phyloP scores from a whole-genome alignment of 2,797 vertebrate species.

The Chaunax sp. region DNA sequence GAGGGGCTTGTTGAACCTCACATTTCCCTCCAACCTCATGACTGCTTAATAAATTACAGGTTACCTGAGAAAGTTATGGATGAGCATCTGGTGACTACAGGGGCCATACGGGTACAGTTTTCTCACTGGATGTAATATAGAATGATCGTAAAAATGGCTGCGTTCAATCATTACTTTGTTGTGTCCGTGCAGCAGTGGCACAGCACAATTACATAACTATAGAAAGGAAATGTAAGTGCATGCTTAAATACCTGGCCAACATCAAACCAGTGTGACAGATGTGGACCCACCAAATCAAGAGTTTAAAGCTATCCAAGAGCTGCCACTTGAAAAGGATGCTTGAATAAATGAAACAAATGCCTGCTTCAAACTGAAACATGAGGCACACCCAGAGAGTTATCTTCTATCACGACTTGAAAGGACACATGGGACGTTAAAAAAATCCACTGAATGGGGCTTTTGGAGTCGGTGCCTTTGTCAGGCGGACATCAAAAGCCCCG shows the following conservation, averaged over 20 bases:
- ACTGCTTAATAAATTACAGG: slow-evolving; percentile 51
- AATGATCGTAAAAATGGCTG: slow-evolving; percentile 30
- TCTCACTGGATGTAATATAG: slow-evolving; percentile 36
- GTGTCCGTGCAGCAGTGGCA: slow-evolving; percentile 13
- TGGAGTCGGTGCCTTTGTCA: slow-evolving; percentile 77
- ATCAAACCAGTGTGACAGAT: slow-evolving; percentile 39
- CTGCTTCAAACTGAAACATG: slow-evolving; percentile 64
- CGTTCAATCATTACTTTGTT: slow-evolving; percentile 18
- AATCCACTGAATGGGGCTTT: slow-evolving; percentile 72
- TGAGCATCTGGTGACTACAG: slow-evolving; percentile 44
- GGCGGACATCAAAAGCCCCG: slow-evolving; percentile 76
- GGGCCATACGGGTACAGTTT: slow-evolving; percentile 21
- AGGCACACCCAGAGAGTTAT: slow-evolving; percentile 78
- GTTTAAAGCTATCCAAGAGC: slow-evolving; percentile 44
- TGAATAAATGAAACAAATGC: slow-evolving; percentile 70
- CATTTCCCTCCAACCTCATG: slow-evolving; percentile 38
- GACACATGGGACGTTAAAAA: slow-evolving; percentile 67
- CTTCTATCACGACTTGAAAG: slow-evolving; percentile 77
- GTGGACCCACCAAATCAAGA: slow-evolving; percentile 36
- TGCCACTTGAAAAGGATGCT: slow-evolving; percentile 67
- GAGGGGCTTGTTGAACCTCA: slow-evolving; percentile 43
- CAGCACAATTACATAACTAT: background rate
- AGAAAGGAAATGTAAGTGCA: slow-evolving; percentile 16
- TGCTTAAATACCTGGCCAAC: slow-evolving; percentile 15
- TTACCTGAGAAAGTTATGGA: slow-evolving; percentile 47